A percentile compares a stretch with the other conserved stretches of the same genome.
Evolutionary conservation across 2,888 invertebrate species (phyloP).

Genomic region (Platycheirus rosarum): DNA sequence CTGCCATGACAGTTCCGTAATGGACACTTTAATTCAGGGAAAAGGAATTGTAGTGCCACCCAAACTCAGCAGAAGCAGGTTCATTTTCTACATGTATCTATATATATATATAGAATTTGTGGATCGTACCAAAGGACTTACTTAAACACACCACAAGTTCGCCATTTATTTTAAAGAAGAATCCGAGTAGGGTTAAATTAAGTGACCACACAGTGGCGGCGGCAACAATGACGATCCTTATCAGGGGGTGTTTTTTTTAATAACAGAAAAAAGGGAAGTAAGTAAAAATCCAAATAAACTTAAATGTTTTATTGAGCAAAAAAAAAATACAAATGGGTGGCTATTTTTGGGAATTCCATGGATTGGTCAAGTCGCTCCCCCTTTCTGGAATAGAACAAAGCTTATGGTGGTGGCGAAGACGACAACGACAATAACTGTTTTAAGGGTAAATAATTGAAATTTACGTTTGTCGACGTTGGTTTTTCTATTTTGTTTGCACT

Average conservation of each 20-base stretch:
- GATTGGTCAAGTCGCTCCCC: conserved; percentile 17
- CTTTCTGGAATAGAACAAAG: conserved; percentile 2
- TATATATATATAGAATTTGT: neutral
- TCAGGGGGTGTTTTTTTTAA: conserved; percentile 13
- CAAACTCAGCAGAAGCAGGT: no score
- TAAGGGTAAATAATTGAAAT: conserved; percentile 60
- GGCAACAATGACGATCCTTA: conserved; percentile 27
- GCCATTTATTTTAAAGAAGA: neutral
- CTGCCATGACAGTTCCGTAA: conserved; percentile 30
- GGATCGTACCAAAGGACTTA: conserved; percentile 2
- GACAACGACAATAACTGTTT: conserved; percentile 5
- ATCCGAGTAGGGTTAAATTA: conserved; percentile 16
- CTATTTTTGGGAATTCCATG: neutral
- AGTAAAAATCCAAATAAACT: conserved; percentile 50
- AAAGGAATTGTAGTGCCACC: conserved; percentile 27
- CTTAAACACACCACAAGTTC: conserved; percentile 5
- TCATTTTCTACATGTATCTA: no score
- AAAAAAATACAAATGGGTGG: conserved; percentile 28
- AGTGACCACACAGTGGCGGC: conserved; percentile 18
- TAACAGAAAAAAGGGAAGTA: conserved; percentile 8
- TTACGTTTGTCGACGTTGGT: conserved; percentile 52
- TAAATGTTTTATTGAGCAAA: conserved; percentile 65
- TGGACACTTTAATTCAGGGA: conserved; percentile 65
- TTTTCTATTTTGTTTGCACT: conserved; percentile 53
- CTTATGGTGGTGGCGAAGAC: neutral